These are phyloP conservation scores for Crambe crambe DNA, from an alignment of 37 sponge, comb jelly and placozoan genomes.

Conservation along the genomic window DNA sequence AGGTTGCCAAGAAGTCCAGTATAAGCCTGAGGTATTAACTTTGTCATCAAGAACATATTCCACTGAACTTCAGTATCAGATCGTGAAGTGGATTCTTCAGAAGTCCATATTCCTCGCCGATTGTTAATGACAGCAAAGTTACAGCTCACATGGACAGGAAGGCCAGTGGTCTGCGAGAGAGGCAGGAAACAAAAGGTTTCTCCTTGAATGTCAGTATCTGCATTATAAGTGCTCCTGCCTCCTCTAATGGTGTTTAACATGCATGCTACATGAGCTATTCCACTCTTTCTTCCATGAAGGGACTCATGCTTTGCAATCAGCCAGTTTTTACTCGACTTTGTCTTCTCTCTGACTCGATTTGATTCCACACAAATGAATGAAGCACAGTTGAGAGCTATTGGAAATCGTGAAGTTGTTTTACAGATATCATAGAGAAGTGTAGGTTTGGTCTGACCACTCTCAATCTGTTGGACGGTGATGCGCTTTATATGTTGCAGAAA, in stretches of 20 bases:
- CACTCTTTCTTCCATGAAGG: not conserved
- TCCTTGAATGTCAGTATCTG: not conserved
- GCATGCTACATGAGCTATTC: not conserved
- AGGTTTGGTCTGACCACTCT: not conserved
- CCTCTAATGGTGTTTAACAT: not conserved
- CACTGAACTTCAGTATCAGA: slow-evolving; percentile 34
- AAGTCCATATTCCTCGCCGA: slow-evolving; percentile 70
- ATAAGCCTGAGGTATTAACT: slow-evolving; percentile 47
- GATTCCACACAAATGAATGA: not conserved
- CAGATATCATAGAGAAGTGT: not conserved
- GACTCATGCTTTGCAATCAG: not conserved
- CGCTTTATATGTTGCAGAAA: slow-evolving; percentile 41
- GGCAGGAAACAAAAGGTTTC: slow-evolving; percentile 56
- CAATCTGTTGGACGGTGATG: slow-evolving; percentile 37
- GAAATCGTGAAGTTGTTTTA: not conserved
- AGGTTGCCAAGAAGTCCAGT: slow-evolving; percentile 8
- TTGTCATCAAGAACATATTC: slow-evolving; percentile 44
- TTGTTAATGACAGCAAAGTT: slow-evolving; percentile 72
- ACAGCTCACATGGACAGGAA: slow-evolving; percentile 71
- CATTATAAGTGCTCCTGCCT: not conserved
- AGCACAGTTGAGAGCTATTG: not conserved
- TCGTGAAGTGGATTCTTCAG: not conserved
- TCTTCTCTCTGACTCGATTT: not conserved
- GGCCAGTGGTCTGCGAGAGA: slow-evolving; percentile 45
- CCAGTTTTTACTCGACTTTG: not conserved